Conservation (phyloP, 2,113 vertebrate genomes). For the Condylura cristata region DNA sequence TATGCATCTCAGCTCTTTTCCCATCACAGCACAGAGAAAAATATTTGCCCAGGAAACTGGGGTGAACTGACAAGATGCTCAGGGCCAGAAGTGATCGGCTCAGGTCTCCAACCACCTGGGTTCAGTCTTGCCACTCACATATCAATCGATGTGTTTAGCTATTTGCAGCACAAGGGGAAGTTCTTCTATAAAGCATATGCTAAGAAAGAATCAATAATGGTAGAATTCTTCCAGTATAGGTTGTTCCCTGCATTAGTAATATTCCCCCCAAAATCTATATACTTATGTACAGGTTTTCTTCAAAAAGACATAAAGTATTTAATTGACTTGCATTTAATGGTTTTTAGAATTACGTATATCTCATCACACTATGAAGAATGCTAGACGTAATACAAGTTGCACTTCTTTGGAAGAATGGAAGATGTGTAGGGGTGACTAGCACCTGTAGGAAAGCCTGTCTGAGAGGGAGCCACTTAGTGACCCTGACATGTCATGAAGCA, state of each 20-base stretch:
- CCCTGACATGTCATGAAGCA: background rate
- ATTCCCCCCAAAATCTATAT: background rate
- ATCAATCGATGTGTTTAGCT: background rate
- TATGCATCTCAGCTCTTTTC: background rate
- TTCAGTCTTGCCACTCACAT: background rate
- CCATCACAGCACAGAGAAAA: background rate
- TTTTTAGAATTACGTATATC: background rate
- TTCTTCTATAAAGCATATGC: slow-evolving; percentile 18
- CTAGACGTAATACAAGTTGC: background rate
- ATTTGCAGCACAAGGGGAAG: background rate
- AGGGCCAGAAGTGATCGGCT: background rate
- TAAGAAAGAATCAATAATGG: background rate
- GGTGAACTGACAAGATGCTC: background rate
- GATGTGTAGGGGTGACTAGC: too few relatives aligned
- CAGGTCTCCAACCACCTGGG: background rate
- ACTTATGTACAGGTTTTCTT: background rate
- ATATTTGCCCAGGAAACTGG: background rate
- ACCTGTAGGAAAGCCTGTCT: background rate
- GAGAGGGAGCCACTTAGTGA: background rate
- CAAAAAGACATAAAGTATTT: slow-evolving; percentile 30
- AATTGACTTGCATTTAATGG: background rate
- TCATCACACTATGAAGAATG: background rate
- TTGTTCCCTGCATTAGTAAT: accelerated
- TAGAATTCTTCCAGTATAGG: slow-evolving; percentile 23
- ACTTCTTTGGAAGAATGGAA: background rate